Conservation (phyloP, 2,888 invertebrate genomes). For the Hemaris fuciformis region DNA sequence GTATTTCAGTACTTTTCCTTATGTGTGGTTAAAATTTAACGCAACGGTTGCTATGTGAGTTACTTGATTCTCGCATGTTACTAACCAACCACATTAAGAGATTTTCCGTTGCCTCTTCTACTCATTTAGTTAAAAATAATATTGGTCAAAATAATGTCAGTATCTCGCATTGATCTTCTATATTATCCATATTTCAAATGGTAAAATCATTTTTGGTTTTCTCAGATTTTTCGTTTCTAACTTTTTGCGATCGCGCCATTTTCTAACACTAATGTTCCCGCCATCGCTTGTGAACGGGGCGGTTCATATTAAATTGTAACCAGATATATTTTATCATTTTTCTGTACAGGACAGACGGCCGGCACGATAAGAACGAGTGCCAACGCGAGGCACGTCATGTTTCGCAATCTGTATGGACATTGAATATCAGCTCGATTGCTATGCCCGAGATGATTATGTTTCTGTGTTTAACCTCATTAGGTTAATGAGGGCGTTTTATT, state of each 20-base stretch:
- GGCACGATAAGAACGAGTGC: conserved; percentile 50
- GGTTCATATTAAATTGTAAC: conserved; percentile 58
- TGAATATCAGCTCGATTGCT: conserved; percentile 9
- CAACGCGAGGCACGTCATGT: conserved; percentile 45
- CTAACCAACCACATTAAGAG: no score
- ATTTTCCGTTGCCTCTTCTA: no score
- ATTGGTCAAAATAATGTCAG: no score
- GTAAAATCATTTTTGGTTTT: no score
- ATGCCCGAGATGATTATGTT: background rate
- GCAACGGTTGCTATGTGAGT: no score
- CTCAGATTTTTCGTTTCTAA: no score
- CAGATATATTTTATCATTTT: conserved; percentile 73
- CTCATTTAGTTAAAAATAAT: no score
- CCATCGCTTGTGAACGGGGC: conserved; percentile 33
- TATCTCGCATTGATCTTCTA: background rate
- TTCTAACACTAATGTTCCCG: conserved; percentile 14
- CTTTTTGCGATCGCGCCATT: no score
- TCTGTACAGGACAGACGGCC: conserved; percentile 66
- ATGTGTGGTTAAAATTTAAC: no score
- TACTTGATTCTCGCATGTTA: no score
- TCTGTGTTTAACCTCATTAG: background rate
- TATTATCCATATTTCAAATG: no score
- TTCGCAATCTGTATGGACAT: conserved; percentile 45
- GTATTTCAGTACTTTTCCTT: no score
- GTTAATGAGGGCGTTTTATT: conserved; percentile 1